Evolutionary conservation across 2,888 invertebrate genomes (phyloP).

Genomic region (Trachelus tabidus): DNA sequence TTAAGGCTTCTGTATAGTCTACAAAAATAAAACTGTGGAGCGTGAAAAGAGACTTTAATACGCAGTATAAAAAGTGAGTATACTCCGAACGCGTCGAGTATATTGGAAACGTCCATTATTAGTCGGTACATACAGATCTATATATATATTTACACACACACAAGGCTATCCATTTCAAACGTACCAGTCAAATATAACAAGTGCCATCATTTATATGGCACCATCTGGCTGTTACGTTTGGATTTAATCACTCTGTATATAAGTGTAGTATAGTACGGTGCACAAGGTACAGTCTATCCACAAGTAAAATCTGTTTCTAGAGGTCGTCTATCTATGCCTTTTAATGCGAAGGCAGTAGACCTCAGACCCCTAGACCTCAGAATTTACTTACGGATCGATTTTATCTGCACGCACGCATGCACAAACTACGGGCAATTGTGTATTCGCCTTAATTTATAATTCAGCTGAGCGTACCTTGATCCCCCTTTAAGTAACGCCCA

Average conservation of each 20-base stretch:
- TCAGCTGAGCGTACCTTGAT: slow-evolving; percentile 7
- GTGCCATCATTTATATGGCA: not conserved
- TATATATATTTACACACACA: not conserved
- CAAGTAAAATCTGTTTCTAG: not conserved
- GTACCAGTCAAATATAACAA: not conserved
- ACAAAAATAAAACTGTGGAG: not conserved
- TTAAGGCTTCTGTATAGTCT: not conserved
- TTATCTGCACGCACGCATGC: not conserved
- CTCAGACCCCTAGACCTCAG: not conserved
- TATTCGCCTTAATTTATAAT: slow-evolving; percentile 2
- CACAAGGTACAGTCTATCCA: not conserved
- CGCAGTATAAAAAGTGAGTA: not conserved
- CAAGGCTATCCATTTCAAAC: not conserved
- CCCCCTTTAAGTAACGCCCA: slow-evolving; percentile 4
- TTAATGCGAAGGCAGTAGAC: not conserved
- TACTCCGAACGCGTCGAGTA: not conserved
- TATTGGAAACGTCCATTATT: not conserved
- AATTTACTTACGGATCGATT: not conserved
- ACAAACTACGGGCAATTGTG: not conserved
- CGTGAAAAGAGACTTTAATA: not conserved
- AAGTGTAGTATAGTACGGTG: not conserved
- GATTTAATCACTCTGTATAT: not conserved
- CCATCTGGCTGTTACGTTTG: not conserved
- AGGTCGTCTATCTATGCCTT: not conserved
- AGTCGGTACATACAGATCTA: not conserved